Evolutionary conservation across 2,113 vertebrate genomes (phyloP).

Genomic region (Cyanoramphus novaezelandiae): DNA sequence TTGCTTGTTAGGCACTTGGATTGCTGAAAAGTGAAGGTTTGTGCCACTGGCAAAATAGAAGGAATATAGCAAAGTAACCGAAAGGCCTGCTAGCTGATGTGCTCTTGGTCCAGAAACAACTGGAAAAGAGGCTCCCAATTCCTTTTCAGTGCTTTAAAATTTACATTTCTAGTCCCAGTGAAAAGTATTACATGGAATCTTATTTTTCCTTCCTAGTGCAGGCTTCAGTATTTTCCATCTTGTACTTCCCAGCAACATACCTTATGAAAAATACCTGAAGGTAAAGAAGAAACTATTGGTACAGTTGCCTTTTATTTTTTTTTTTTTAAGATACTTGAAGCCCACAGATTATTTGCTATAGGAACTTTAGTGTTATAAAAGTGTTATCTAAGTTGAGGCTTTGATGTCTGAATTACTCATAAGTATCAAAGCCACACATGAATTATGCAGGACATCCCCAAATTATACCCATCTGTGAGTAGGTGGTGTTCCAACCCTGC

Average conservation of each 20-base stretch:
- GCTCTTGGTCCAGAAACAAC: not conserved
- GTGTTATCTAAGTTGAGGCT: conserved; percentile 55
- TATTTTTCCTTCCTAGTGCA: not conserved
- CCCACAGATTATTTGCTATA: conserved; percentile 34
- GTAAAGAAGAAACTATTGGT: not conserved
- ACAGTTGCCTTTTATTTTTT: not conserved
- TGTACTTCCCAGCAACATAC: not conserved
- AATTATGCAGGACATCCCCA: conserved; percentile 69
- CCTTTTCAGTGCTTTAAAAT: not conserved
- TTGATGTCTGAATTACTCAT: conserved; percentile 68
- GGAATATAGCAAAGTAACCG: not conserved
- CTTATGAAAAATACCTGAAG: not conserved
- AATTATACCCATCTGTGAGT: conserved; percentile 66
- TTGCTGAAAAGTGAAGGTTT: conserved; percentile 8
- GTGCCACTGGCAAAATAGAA: not conserved
- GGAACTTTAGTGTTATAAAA: conserved; percentile 44
- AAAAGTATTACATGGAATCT: not conserved
- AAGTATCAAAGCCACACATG: conserved; percentile 65
- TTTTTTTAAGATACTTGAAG: not conserved
- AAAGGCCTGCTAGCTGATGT: not conserved
- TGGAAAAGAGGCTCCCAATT: not conserved
- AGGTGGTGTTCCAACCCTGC: conserved; percentile 57
- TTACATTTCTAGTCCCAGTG: not conserved
- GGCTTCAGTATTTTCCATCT: not conserved
- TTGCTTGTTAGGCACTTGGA: conserved; percentile 7